A percentile compares a stretch with the other conserved stretches of the same genome.
Evolutionary conservation across 2,888 invertebrate species (phyloP).

Genomic region (Bellardia pandia): DNA sequence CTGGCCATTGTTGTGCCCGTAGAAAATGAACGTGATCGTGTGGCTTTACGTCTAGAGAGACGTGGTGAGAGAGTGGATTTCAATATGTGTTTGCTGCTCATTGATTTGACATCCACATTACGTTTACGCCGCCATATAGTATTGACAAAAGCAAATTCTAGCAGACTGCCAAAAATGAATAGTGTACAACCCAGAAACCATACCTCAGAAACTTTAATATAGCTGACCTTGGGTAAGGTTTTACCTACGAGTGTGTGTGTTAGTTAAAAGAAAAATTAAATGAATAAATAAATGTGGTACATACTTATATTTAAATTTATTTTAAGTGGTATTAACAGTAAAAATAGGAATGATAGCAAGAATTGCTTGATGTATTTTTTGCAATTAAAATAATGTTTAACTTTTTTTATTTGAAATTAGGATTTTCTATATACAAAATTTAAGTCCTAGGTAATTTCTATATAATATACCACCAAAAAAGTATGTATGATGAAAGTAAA

Average conservation of each 20-base stretch:
- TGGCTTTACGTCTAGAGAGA: slow-evolving; percentile 89
- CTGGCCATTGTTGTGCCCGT: slow-evolving; percentile 62
- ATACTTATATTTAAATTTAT: too few relatives aligned
- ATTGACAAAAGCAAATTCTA: slow-evolving; percentile 95
- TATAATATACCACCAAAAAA: too few relatives aligned
- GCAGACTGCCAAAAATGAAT: slow-evolving; percentile 93
- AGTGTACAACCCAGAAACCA: slow-evolving; percentile 94
- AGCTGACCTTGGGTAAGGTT: slow-evolving; percentile 94
- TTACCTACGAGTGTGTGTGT: slow-evolving; percentile 84
- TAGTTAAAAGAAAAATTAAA: too few relatives aligned
- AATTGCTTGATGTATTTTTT: too few relatives aligned
- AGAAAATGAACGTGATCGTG: slow-evolving; percentile 88
- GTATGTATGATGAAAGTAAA: too few relatives aligned
- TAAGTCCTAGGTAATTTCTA: too few relatives aligned
- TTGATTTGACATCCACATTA: slow-evolving; percentile 82
- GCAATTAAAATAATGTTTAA: too few relatives aligned
- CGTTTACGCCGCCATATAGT: slow-evolving; percentile 93
- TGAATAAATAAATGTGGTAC: too few relatives aligned
- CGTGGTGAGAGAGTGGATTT: slow-evolving; percentile 93
- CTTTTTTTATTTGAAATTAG: too few relatives aligned
- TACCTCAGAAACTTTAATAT: slow-evolving; percentile 95
- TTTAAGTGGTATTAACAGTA: too few relatives aligned
- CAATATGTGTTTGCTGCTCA: slow-evolving; percentile 92
- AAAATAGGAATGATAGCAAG: too few relatives aligned
- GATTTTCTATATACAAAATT: too few relatives aligned